These are phyloP conservation scores for Mythimna vitellina DNA, from an alignment of 2,888 invertebrate genomes.

Conservation along the genomic window DNA sequence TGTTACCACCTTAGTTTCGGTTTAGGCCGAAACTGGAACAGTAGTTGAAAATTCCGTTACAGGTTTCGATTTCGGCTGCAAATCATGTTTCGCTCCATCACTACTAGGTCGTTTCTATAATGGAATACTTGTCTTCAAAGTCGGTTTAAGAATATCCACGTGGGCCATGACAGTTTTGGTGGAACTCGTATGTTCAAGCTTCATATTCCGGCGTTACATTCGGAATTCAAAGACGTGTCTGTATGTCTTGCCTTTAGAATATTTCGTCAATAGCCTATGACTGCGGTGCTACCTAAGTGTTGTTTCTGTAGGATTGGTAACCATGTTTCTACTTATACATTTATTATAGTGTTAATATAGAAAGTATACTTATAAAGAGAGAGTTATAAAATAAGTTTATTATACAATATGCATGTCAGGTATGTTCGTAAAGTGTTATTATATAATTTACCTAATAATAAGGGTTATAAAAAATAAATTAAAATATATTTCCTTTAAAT, in stretches of 20 bases:
- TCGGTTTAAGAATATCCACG: too few species aligned
- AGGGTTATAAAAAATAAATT: not conserved
- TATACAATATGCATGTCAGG: slow-evolving; percentile 24
- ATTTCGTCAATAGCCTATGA: not conserved
- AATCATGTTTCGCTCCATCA: too few species aligned
- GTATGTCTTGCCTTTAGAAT: not conserved
- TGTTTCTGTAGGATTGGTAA: slow-evolving; percentile 24
- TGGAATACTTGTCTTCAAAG: too few species aligned
- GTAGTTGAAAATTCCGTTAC: too few species aligned
- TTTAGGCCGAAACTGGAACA: too few species aligned
- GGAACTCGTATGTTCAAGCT: too few species aligned
- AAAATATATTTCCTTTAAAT: slow-evolving; percentile 1
- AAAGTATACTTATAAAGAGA: slow-evolving; percentile 46
- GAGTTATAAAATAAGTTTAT: slow-evolving; percentile 39
- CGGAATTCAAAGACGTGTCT: too few species aligned
- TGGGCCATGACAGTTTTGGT: too few species aligned
- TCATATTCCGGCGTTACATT: too few species aligned
- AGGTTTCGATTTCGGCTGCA: too few species aligned
- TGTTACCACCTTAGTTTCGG: too few species aligned
- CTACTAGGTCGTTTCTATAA: too few species aligned
- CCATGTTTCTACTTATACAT: slow-evolving; percentile 35
- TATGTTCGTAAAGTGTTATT: slow-evolving; percentile 18
- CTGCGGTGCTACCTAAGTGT: slow-evolving; percentile 7
- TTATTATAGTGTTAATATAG: slow-evolving; percentile 27
- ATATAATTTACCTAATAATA: not conserved